phyloP scores from a whole-genome alignment of 1,140 invertebrate species.

The Goniozus legneri region DNA sequence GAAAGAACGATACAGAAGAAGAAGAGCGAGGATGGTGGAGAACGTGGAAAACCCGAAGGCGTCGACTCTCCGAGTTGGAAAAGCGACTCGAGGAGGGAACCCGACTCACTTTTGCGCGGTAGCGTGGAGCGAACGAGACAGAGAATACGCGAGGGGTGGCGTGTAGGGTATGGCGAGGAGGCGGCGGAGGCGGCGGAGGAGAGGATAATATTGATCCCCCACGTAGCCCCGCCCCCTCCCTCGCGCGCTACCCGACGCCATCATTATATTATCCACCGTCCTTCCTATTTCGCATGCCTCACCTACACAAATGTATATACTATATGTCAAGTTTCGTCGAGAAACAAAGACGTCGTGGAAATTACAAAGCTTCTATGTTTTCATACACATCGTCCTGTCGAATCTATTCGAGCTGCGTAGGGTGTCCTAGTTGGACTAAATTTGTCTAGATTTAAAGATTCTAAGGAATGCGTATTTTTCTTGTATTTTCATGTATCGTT shows the following conservation, averaged over 20 bases:
- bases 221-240: slow-evolving; percentile 54
- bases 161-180: slow-evolving; percentile 3
- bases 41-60: slow-evolving; percentile 20
- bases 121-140: slow-evolving; percentile 16
- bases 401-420: too few relatives aligned
- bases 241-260: slow-evolving; percentile 52
- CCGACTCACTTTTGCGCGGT: slow-evolving; percentile 17
- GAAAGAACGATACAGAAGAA: slow-evolving; percentile 11
- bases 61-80: too few relatives aligned
- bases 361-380: too few relatives aligned
- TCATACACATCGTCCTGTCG: too few relatives aligned
- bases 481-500: too few relatives aligned
- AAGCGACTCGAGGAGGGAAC: slow-evolving; percentile 18
- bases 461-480: too few relatives aligned
- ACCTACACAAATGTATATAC: too few relatives aligned
- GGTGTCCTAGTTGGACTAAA: too few relatives aligned
- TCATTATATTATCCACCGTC: slow-evolving; percentile 58
- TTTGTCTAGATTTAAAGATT: too few relatives aligned
- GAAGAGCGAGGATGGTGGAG: slow-evolving; percentile 13
- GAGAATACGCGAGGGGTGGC: slow-evolving; percentile 11
- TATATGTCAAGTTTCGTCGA: too few relatives aligned
- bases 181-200: slow-evolving; percentile 38
- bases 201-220: slow-evolving; percentile 57
- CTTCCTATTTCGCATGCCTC: slow-evolving; percentile 44
- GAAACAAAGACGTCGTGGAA: too few relatives aligned